Percentiles rank a stretch among this genome's conserved stretches.
Conservation (phyloP, 1,140 invertebrate genomes). For the Patella vulgata region DNA sequence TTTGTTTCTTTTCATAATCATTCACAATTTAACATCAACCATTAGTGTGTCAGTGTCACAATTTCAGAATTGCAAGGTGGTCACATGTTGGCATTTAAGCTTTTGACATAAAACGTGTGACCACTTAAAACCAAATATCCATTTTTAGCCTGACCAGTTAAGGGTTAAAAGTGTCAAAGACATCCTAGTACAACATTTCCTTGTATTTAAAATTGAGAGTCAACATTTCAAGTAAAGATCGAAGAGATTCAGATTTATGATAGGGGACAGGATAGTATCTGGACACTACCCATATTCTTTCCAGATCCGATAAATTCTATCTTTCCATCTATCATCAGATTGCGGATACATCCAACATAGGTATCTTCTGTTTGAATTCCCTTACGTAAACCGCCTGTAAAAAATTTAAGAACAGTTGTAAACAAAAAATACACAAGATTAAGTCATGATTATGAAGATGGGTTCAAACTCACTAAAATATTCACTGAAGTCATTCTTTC, state of each 20-base stretch:
- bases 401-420: constrained; percentile 7
- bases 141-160: too few species aligned
- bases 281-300: constrained; percentile 37
- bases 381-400: constrained; percentile 57
- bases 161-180: too few species aligned
- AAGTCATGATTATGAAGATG: neutral
- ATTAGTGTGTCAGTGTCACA: neutral
- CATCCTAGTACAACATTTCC: too few species aligned
- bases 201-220: too few species aligned
- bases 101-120: too few species aligned
- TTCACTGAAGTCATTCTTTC: too few species aligned
- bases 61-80: too few species aligned
- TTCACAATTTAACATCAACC: neutral
- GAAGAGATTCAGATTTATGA: constrained; percentile 52
- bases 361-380: constrained; percentile 74
- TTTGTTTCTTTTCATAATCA: neutral
- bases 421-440: neutral
- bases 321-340: constrained; percentile 51
- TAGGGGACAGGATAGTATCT: constrained; percentile 47
- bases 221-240: too few species aligned
- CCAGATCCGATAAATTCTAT: constrained; percentile 41
- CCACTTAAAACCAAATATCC: too few species aligned
- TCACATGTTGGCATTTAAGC: too few species aligned
- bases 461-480: too few species aligned
- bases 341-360: constrained; percentile 83